Evolutionary conservation across 2,113 vertebrate genomes (phyloP).

Genomic region (Tragelaphus scriptus): DNA sequence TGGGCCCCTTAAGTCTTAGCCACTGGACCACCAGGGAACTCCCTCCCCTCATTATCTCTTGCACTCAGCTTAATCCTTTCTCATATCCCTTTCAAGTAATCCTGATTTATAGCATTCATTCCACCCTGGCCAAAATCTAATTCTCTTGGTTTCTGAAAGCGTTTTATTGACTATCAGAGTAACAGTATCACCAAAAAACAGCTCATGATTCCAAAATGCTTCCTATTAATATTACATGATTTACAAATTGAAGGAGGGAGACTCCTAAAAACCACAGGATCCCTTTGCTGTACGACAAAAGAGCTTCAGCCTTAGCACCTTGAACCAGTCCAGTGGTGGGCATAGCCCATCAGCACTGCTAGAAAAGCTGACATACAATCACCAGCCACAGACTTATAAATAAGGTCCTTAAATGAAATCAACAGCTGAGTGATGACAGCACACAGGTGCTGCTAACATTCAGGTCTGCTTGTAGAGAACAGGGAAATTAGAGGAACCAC

Average conservation of each 20-base stretch:
- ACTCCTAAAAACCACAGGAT: background rate
- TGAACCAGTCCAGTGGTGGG: fast-evolving
- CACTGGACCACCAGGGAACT: background rate
- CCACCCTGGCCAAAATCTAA: background rate
- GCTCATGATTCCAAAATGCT: background rate
- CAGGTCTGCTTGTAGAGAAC: conserved; percentile 14
- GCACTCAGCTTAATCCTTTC: background rate
- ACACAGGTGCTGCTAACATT: background rate
- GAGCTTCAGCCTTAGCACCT: background rate
- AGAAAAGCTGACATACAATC: background rate
- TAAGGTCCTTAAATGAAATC: background rate
- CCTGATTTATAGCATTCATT: conserved; percentile 22
- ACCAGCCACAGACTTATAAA: background rate
- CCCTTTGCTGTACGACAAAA: background rate
- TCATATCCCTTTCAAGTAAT: background rate
- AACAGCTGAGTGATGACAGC: background rate
- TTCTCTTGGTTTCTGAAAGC: conserved; percentile 27
- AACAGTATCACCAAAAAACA: background rate
- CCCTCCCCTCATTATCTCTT: background rate
- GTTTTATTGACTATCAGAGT: conserved; percentile 10
- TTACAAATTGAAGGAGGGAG: background rate
- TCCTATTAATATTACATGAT: background rate
- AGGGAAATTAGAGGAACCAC: background rate
- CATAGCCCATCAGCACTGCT: background rate
- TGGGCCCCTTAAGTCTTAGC: background rate